Evolutionary conservation across 2,797 vertebrate genomes (phyloP), one percentile per base, ranked within the genome.

Genomic region (Parauchenoglanis ngamensis): DNA sequence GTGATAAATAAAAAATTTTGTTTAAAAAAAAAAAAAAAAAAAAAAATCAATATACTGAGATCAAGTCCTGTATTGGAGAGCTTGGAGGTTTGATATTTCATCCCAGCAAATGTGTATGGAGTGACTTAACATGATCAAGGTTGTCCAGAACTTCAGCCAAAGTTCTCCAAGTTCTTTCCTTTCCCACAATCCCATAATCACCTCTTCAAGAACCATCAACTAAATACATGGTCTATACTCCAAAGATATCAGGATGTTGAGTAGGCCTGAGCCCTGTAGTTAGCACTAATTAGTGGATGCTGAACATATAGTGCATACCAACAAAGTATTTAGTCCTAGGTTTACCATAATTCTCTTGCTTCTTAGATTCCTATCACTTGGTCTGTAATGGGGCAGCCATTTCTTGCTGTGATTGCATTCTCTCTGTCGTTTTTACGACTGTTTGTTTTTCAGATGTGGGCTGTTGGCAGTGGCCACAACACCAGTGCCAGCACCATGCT

Each of bases 401-500:
- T 85, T 75, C 46, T 78, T 83, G 35, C 52, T 31, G 40, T 83
- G 77, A 89, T 76, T 28, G 77, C n/a, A 83, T 10, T 25, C 63
- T 72, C 61, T 76, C n/a, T 56, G 35, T 68, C 65, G 57, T 11
- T 15, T 25, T 87, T 90, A 54, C 80, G 85, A 87, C 90, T 67
- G 87, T 87, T 87, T 83, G 59, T 73, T 86, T 86, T 90, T 86
- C 86, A 89, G 40, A 21, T 87, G 86, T 87, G 70, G 63, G 31
- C 83, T 77, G 40, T 84, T 90, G 88, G 89, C 59, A 46, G 73
- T 56, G 40, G 87, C 86, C 59, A 70, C 85, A 80, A 88, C 25
- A 88, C 56, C 89, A 88, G 79, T 83, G 83, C 86, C 79, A 89
- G 73, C 86, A 89, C 81, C 87, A 85, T 56, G 65, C 85, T 83